These are phyloP conservation scores for Ploceus nigricollis DNA, from an alignment of 2,113 vertebrate genomes.

Conservation along the genomic window DNA sequence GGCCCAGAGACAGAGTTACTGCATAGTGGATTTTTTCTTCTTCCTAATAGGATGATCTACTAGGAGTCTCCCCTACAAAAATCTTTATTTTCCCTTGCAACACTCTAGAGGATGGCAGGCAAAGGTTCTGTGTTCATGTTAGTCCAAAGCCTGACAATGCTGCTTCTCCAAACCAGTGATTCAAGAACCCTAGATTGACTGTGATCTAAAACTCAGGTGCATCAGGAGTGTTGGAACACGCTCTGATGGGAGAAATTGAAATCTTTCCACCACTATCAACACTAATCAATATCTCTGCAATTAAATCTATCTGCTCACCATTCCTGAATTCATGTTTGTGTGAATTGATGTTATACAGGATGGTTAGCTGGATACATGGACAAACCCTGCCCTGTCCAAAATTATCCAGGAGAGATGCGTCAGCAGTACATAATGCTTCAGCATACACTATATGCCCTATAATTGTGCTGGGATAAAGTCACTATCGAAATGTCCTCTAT, in stretches of 20 bases:
- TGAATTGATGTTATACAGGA: not conserved
- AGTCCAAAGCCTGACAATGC: not conserved
- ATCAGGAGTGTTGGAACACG: not conserved
- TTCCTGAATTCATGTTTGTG: not conserved
- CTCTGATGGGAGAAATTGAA: not conserved
- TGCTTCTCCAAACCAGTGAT: not conserved
- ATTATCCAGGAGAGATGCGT: not conserved
- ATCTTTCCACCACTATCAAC: not conserved
- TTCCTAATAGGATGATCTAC: not conserved
- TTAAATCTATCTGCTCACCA: not conserved
- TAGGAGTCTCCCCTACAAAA: not conserved
- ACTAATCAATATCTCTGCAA: not conserved
- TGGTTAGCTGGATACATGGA: not conserved
- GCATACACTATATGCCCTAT: too few relatives aligned
- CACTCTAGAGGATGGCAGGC: not conserved
- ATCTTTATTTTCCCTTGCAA: not conserved
- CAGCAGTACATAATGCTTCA: not conserved
- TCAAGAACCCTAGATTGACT: not conserved
- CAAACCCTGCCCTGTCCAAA: not conserved
- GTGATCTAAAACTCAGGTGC: not conserved
- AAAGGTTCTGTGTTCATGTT: not conserved
- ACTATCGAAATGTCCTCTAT: not conserved
- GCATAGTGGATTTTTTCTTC: not conserved
- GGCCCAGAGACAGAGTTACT: not conserved
- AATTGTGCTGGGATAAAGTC: not conserved